Percentiles rank a stretch among this genome's conserved stretches.
Evolutionary conservation across 2,113 vertebrate species (phyloP).

Genomic region (Polypterus senegalus): DNA sequence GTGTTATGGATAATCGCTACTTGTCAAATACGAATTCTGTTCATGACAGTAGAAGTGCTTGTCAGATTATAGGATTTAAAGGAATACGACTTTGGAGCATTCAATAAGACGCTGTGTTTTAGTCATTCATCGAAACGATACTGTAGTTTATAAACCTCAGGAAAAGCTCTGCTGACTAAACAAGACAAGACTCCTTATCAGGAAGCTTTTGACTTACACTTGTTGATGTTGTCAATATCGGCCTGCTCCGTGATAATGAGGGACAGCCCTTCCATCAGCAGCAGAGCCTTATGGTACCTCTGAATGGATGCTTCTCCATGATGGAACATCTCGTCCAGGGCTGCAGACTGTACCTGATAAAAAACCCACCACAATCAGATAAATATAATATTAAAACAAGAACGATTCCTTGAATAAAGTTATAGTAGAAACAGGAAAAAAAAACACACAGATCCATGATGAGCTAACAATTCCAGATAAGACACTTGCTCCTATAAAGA

Average conservation of each 20-base stretch:
- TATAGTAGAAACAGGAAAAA: too few species aligned
- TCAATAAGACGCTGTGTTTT: not conserved
- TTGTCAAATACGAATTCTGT: not conserved
- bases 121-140: not conserved
- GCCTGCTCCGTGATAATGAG: slow-evolving; percentile 63
- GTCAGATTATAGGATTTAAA: slow-evolving; percentile 2
- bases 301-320: slow-evolving; percentile 62
- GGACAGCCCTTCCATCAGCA: slow-evolving; percentile 81
- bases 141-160: not conserved
- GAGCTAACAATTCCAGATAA: too few species aligned
- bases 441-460: too few species aligned
- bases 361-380: too few species aligned
- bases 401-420: too few species aligned
- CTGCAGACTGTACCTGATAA: slow-evolving; percentile 73
- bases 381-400: too few species aligned
- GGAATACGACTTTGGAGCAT: not conserved
- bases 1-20: not conserved
- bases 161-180: not conserved
- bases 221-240: slow-evolving; percentile 67
- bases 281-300: slow-evolving; percentile 78
- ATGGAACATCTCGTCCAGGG: slow-evolving; percentile 90
- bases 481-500: too few species aligned
- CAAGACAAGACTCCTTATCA: not conserved
- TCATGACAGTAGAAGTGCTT: not conserved
- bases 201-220: slow-evolving; percentile 52